Base-by-base conservation (phyloP, 2,797 vertebrate genomes). In the Pangasius mekongensis region DNA sequence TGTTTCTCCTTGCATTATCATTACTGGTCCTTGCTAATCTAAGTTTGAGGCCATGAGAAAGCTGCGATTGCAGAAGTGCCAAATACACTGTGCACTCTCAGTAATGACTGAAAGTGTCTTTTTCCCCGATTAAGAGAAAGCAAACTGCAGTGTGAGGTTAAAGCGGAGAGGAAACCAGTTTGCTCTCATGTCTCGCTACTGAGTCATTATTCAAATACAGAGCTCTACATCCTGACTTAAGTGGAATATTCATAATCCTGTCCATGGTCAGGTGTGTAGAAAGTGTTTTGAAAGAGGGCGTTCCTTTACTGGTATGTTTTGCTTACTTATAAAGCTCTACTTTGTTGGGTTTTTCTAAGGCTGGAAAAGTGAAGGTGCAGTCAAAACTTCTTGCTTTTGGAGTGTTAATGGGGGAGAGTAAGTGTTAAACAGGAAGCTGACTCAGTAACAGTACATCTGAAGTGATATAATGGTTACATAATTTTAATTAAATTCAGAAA, bases 1-100 rank as follows among this genome's bases (percentile, higher is more conserved):
- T 85, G 74, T 85, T 86, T 86, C 83, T 76, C 88, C 74, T 49
- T 90, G 78, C 77, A 73, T 83, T 86, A 58, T 86, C 54, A 81
- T 89, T 71, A 85, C 54, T 1, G 24, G 47, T 76, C 54, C 81
- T 88, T 22, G 54, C 73, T 90, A 84, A 71, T 89, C 62, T 83
- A 77, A 43, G 43, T 83, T 89, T 84, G 39, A 33, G 52, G 58
- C 39, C 54, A 84, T 69, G 60, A 83, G 62, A 67, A 52, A 67
- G 66, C 80, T 30, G 13, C 36, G n/a, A 64, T 47, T 81, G 52
- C 6, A 24, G 16, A 66, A 67, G 47, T 62, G 67, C 49, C 56
- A 30, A 82, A 67, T 73, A 66, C 24, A 58, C 39, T 36, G n/a
- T 60, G 39, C 30, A 62, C 11, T 76, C 22, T 78, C 24, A n/a